Conservation (phyloP, 2,113 vertebrate species). For the Zapus hudsonius region DNA sequence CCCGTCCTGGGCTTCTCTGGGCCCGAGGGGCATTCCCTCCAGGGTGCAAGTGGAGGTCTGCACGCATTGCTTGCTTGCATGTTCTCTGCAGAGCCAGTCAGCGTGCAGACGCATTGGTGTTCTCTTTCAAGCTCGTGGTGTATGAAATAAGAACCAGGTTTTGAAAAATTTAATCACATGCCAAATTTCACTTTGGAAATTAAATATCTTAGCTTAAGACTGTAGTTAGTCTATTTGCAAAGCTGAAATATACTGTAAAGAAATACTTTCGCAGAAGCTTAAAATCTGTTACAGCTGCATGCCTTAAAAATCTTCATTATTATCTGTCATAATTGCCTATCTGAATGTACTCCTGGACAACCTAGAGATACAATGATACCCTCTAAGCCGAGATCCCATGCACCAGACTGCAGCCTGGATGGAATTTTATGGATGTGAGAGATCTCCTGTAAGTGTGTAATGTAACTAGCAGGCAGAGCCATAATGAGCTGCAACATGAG, state of each 20-base stretch:
- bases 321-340: not conserved
- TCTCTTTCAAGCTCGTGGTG: not conserved
- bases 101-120: not conserved
- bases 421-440: conserved; percentile 62
- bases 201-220: conserved; percentile 40
- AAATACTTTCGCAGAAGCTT: not conserved
- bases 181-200: conserved; percentile 62
- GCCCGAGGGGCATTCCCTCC: not conserved
- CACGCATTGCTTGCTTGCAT: not conserved
- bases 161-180: conserved; percentile 41
- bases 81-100: not conserved
- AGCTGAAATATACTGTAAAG: conserved; percentile 10
- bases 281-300: not conserved
- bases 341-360: not conserved
- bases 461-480: not conserved
- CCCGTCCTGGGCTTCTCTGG: not conserved
- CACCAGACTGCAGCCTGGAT: conserved; percentile 37
- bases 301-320: not conserved
- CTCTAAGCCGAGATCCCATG: not conserved
- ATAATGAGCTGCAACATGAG: conserved; percentile 45
- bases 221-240: conserved; percentile 7
- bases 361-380: not conserved
- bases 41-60: not conserved
- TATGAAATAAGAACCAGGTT: conserved; percentile 48
- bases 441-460: conserved; percentile 16